These are phyloP conservation scores for Leptonema lineaticorne DNA, from an alignment of 1,140 invertebrate genomes.

Conservation along the genomic window DNA sequence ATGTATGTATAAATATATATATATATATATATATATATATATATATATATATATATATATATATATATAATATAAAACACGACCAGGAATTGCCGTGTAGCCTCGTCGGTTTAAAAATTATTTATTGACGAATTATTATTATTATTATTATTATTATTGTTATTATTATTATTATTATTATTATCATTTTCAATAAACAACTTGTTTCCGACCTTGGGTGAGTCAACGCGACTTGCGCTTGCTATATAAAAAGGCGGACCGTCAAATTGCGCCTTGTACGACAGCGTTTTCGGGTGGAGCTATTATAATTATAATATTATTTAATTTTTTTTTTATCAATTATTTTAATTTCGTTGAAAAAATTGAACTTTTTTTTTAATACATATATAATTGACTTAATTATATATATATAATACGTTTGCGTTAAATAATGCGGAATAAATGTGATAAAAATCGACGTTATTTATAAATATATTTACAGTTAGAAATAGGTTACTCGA, in stretches of 20 bases:
- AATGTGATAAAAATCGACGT: no score
- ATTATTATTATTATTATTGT: no score
- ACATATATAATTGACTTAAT: no score
- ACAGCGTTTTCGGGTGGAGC: neutral
- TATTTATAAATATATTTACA: no score
- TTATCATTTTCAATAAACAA: conserved; percentile 24
- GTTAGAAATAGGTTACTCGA: no score
- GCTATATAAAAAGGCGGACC: neutral
- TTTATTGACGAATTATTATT: conserved; percentile 27
- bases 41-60: no score
- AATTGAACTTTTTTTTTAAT: neutral
- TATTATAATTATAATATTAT: neutral
- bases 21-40: no score
- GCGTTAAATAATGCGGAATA: no score
- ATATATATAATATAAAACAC: no score
- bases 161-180: no score
- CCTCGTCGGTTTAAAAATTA: conserved; percentile 25
- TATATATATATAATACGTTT: no score
- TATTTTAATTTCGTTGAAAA: neutral
- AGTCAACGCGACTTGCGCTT: conserved; percentile 22
- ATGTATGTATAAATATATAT: no score
- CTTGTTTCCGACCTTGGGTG: conserved; percentile 25
- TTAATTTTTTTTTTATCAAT: neutral
- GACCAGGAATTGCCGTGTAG: conserved; percentile 27
- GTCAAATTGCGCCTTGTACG: neutral